Evolutionary conservation across 1,140 invertebrate genomes (phyloP).

Genomic region (Zaprionus taronus): DNA sequence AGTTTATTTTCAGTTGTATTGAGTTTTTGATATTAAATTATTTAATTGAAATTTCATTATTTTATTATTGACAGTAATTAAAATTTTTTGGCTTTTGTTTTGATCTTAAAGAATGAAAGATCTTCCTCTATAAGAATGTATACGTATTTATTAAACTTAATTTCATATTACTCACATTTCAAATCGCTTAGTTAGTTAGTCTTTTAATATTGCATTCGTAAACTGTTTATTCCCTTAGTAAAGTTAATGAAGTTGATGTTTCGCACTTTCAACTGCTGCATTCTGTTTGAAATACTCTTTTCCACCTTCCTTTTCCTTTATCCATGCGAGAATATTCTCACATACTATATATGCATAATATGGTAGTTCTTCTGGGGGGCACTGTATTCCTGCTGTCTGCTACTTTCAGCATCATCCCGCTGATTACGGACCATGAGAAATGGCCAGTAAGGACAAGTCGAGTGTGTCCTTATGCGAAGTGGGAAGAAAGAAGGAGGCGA

Average conservation of each 20-base stretch:
- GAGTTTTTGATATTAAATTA: not conserved
- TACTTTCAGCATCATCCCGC: slow-evolving; percentile 72
- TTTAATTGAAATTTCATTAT: too few relatives aligned
- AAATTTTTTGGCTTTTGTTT: too few relatives aligned
- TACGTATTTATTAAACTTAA: too few relatives aligned
- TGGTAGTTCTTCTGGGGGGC: slow-evolving; percentile 1
- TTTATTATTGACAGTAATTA: too few relatives aligned
- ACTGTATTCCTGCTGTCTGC: slow-evolving; percentile 30
- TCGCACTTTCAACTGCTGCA: not conserved
- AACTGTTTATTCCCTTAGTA: not conserved
- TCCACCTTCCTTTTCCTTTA: not conserved
- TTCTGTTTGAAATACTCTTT: not conserved
- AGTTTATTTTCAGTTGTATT: not conserved
- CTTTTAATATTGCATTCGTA: not conserved
- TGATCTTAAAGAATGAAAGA: too few relatives aligned
- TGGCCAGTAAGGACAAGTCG: slow-evolving; percentile 50
- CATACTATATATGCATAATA: slow-evolving; percentile 13
- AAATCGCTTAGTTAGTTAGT: too few relatives aligned
- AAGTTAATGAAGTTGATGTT: not conserved
- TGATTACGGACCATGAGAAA: slow-evolving; percentile 77
- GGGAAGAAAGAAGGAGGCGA: slow-evolving; percentile 1
- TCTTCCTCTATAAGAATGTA: too few relatives aligned
- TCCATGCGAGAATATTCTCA: not conserved
- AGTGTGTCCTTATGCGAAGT: slow-evolving; percentile 16
- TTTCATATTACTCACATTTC: too few relatives aligned